Evolutionary conservation across 2,797 vertebrate species (phyloP), one percentile per base, ranked within the genome.

Genomic region (Aldrovandia affinis): DNA sequence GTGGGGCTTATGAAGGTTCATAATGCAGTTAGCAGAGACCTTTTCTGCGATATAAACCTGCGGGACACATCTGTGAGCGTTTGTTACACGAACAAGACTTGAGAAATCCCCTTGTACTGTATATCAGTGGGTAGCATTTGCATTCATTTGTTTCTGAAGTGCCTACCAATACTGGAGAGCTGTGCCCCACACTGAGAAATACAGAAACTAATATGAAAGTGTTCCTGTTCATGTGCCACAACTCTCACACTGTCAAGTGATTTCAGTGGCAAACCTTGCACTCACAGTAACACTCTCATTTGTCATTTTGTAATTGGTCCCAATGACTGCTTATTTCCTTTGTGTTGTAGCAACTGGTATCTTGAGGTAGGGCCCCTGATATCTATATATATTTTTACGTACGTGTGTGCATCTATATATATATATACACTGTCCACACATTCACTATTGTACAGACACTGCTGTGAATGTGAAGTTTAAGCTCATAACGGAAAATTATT

Each of bases 371-470:
- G 12, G 50, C 50, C 50, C 50, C 50, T 12, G 50, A 12, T 52
- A 12, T 52, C 50, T 12, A 4, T 52, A 52, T 52, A 15, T 85
- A 47, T 78, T 91, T 84, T 86, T n/a, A n/a, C n/a, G n/a, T n/a
- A n/a, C n/a, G 81, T 91, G n/a, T 52, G 6, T 87, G 89, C 85
- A n/a, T n/a, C n/a, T n/a, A n/a, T n/a, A n/a, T n/a, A n/a, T n/a
- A n/a, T n/a, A n/a, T n/a, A n/a, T n/a, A n/a, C n/a, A n/a, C n/a
- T n/a, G n/a, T n/a, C n/a, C n/a, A n/a, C n/a, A n/a, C n/a, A n/a
- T n/a, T n/a, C n/a, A n/a, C 63, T 6, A 6, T 33, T 33, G 30
- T 12, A 33, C 28, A 68, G 63, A 33, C 63, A 25, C 5, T 25
- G 25, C 22, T 25, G 22, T 7, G 22, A 75, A 28, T 33, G 57